Conservation (phyloP, 2,113 vertebrate genomes). For the Eptatretus burgeri region DNA sequence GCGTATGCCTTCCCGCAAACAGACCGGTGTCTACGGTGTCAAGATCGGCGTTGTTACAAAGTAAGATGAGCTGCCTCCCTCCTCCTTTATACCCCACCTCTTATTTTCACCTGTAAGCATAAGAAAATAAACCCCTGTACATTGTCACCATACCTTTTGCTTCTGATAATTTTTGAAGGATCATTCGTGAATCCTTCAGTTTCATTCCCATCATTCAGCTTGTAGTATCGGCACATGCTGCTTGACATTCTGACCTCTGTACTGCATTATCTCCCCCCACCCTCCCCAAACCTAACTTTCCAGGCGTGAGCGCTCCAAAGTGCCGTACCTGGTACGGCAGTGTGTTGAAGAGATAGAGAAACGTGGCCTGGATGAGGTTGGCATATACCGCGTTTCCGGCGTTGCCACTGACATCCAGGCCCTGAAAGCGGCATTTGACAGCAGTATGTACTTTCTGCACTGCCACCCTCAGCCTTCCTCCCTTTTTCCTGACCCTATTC, state of each 20-base stretch:
- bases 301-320: constrained; percentile 94
- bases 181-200: too few species aligned
- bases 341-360: constrained; percentile 97
- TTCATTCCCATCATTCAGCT: too few species aligned
- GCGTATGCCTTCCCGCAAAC: constrained; percentile 84
- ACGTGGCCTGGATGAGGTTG: constrained; percentile 80
- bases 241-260: not conserved
- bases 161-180: too few species aligned
- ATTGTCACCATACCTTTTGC: too few species aligned
- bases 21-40: constrained; percentile 86
- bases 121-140: too few species aligned
- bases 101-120: too few species aligned
- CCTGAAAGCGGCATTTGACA: constrained; percentile 60
- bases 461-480: too few species aligned
- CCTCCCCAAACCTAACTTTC: not conserved
- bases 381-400: constrained; percentile 93
- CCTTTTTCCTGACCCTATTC: too few species aligned
- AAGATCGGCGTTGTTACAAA: constrained; percentile 94
- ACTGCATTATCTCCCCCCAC: not conserved
- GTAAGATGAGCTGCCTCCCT: constrained; percentile 17
- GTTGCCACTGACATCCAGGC: constrained; percentile 95
- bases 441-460: constrained; percentile 32
- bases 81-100: too few species aligned
- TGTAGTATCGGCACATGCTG: not conserved
- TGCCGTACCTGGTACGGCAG: constrained; percentile 95